These are phyloP conservation scores for Manacus vitellinus DNA, from an alignment of 2,113 vertebrate genomes.

Conservation along the genomic window DNA sequence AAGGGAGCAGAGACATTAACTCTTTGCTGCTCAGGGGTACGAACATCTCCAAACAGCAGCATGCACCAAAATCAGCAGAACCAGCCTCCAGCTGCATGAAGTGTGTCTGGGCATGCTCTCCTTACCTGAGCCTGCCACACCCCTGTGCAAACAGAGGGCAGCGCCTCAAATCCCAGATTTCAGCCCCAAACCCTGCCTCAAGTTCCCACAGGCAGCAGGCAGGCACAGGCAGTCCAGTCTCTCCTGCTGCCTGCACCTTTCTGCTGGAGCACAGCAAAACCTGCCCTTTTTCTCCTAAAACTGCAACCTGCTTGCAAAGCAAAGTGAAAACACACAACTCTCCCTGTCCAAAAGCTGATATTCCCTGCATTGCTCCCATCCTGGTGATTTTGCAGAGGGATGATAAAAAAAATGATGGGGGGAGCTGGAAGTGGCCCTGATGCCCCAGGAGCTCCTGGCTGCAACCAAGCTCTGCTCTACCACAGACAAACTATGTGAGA, in stretches of 20 bases:
- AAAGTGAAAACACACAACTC: background rate
- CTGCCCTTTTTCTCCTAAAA: background rate
- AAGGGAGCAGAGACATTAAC: constrained; percentile 8
- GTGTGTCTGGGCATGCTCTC: background rate
- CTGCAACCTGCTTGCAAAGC: background rate
- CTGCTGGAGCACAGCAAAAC: fast-evolving
- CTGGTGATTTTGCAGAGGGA: background rate
- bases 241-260: background rate
- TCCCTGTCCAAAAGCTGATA: background rate
- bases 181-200: background rate
- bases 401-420: background rate
- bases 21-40: background rate
- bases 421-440: background rate
- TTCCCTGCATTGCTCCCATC: background rate
- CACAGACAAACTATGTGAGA: background rate
- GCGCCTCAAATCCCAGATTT: background rate
- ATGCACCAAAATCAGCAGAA: background rate
- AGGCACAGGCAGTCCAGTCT: background rate
- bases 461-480: background rate
- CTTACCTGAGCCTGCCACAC: background rate
- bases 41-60: background rate
- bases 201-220: background rate
- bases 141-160: background rate
- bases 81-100: fast-evolving
- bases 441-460: background rate